These are phyloP conservation scores for Lasioglossum zephyrum DNA, from an alignment of 2,888 invertebrate species.

Conservation along the genomic window DNA sequence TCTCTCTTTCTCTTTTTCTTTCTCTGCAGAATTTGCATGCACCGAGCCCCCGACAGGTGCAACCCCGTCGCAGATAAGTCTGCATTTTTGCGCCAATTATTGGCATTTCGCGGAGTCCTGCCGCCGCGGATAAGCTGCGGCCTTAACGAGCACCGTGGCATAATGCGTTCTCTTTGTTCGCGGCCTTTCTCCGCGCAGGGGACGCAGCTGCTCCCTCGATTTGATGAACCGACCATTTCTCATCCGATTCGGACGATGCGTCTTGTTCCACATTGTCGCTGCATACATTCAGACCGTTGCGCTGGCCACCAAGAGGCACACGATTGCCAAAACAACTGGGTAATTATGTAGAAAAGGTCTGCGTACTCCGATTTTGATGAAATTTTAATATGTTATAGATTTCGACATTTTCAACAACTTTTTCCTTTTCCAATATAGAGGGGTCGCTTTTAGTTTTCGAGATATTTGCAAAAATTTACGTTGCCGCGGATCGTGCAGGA, in stretches of 20 bases:
- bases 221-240: not conserved
- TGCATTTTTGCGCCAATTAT: slow-evolving; percentile 79
- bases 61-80: slow-evolving; percentile 69
- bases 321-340: not conserved
- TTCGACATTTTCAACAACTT: no score
- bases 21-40: slow-evolving; percentile 71
- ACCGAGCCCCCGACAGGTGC: slow-evolving; percentile 74
- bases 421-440: no score
- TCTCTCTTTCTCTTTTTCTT: not conserved
- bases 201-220: slow-evolving; percentile 59
- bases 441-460: no score
- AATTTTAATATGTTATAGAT: no score
- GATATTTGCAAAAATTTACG: no score
- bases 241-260: slow-evolving; percentile 4
- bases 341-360: no score
- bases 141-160: slow-evolving; percentile 69
- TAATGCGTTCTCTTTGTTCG: slow-evolving; percentile 64
- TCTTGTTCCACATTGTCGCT: slow-evolving; percentile 1
- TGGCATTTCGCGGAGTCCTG: slow-evolving; percentile 74
- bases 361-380: no score
- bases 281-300: not conserved
- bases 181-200: slow-evolving; percentile 22
- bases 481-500: no score
- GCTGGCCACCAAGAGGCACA: not conserved
- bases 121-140: slow-evolving; percentile 60